Percentiles rank a stretch among this genome's conserved stretches.
phyloP scores from a whole-genome alignment of 2,888 invertebrate species.

The Pseudococcus jackbeardsleyi region DNA sequence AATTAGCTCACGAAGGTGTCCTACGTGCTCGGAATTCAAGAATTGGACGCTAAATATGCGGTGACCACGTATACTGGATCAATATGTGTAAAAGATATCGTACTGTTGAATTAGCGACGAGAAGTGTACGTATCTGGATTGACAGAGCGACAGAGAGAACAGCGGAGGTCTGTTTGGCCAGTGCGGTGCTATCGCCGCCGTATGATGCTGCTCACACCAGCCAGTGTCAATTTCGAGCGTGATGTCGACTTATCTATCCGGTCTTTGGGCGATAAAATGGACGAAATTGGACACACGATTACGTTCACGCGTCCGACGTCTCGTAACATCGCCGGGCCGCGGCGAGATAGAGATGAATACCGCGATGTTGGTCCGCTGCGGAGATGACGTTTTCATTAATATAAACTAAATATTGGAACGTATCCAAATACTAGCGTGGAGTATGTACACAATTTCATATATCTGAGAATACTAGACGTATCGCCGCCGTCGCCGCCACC shows the following conservation, averaged over 20 bases:
- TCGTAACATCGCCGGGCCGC: neutral
- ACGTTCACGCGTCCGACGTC: neutral
- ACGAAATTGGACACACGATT: slow-evolving; percentile 6
- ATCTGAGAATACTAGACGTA: neutral
- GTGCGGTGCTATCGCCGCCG: neutral
- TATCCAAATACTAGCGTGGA: slow-evolving; percentile 33
- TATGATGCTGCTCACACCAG: neutral
- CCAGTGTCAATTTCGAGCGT: neutral
- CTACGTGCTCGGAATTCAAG: neutral
- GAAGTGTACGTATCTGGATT: neutral
- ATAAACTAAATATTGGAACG: slow-evolving; percentile 53
- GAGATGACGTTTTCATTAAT: slow-evolving; percentile 52
- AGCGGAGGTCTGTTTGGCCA: neutral
- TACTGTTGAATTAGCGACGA: neutral
- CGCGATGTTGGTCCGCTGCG: neutral
- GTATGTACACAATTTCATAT: neutral
- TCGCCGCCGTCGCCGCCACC: neutral
- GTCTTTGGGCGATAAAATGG: neutral
- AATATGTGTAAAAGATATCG: too few relatives aligned
- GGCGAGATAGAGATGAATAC: neutral
- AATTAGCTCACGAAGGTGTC: neutral
- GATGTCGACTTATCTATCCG: neutral
- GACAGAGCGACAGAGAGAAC: neutral
- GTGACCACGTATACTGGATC: neutral
- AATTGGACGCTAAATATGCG: neutral